Evolutionary conservation across 2,797 vertebrate genomes (phyloP).

Genomic region (Myotis daubentonii): DNA sequence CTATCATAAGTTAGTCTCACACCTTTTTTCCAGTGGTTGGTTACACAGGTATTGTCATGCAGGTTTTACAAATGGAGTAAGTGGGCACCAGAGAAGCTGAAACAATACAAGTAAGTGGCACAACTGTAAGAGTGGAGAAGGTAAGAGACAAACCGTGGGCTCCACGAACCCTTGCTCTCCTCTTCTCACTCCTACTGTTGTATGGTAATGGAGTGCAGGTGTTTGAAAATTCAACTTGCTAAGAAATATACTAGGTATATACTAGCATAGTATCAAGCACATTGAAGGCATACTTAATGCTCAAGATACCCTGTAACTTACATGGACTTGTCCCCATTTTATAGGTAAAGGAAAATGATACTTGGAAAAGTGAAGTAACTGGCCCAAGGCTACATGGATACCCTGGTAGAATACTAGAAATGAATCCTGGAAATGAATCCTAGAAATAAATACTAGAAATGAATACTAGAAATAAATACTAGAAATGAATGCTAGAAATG

Average conservation of each 20-base stretch:
- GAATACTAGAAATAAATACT: too few relatives aligned
- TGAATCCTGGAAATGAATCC: too few relatives aligned
- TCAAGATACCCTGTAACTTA: background rate
- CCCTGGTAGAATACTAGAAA: background rate
- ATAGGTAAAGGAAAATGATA: background rate
- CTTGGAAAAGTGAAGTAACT: background rate
- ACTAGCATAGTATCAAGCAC: background rate
- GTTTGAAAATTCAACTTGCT: background rate
- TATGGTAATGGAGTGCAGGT: too few relatives aligned
- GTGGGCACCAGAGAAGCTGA: background rate
- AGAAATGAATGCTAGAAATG: too few relatives aligned
- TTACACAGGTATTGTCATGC: background rate
- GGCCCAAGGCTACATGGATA: background rate
- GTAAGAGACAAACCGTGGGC: background rate
- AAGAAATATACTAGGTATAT: background rate
- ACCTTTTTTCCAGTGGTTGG: background rate
- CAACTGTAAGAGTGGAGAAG: background rate
- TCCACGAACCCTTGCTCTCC: too few relatives aligned
- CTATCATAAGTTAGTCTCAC: background rate
- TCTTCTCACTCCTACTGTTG: background rate
- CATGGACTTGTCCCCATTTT: background rate
- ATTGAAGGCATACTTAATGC: background rate
- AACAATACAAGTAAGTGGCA: background rate
- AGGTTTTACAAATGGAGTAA: background rate
- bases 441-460: too few relatives aligned